Conservation (phyloP, 2,113 vertebrate genomes). For the Meriones unguiculatus region DNA sequence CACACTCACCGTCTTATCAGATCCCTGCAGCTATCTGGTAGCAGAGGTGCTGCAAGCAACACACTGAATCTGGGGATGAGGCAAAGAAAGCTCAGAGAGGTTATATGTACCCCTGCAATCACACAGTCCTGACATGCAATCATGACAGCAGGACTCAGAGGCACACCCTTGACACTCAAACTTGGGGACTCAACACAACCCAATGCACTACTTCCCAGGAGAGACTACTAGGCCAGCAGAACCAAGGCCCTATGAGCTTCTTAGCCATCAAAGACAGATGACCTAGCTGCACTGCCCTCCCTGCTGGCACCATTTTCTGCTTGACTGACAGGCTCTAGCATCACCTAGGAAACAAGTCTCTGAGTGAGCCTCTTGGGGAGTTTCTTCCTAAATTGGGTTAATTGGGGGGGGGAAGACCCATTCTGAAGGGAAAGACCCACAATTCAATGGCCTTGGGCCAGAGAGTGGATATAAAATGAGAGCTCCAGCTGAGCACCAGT, state of each 20-base stretch:
- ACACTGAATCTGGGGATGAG: background rate
- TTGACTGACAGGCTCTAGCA: background rate
- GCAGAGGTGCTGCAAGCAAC: background rate
- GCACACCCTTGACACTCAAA: background rate
- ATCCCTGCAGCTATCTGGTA: background rate
- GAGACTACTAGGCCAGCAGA: background rate
- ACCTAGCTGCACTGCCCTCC: background rate
- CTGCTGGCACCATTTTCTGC: background rate
- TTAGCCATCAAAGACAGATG: fast-evolving
- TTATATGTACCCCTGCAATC: background rate
- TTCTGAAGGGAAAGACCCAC: background rate
- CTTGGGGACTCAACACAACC: background rate
- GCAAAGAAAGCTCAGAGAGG: constrained; percentile 4
- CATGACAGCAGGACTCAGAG: background rate
- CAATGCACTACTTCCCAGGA: background rate
- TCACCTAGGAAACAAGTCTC: background rate
- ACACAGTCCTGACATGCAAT: background rate
- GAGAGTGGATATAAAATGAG: background rate
- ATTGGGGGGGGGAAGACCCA: background rate
- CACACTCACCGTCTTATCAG: constrained; percentile 10
- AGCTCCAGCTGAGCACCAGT: background rate
- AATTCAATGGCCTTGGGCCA: background rate
- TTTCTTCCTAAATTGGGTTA: background rate
- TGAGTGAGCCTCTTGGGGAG: too few relatives aligned
- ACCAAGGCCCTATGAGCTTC: too few relatives aligned